These are phyloP conservation scores for Hycleus phaleratus DNA, from an alignment of 1,140 invertebrate genomes.

Conservation along the genomic window DNA sequence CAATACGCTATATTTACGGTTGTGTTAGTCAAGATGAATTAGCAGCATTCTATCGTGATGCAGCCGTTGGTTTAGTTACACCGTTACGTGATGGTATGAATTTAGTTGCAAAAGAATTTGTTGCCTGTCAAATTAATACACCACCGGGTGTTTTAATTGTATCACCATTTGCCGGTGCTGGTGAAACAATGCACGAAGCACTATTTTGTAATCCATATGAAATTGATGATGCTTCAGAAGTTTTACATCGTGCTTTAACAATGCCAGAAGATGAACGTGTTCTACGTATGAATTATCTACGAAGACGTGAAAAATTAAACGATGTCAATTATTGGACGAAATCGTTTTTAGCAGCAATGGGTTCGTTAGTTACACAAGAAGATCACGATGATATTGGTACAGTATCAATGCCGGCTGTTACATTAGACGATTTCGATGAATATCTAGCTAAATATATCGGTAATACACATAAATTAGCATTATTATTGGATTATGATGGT, in stretches of 20 bases:
- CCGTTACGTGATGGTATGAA: slow-evolving; percentile 89
- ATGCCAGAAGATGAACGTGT: slow-evolving; percentile 86
- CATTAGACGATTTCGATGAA: slow-evolving; percentile 80
- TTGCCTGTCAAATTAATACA: slow-evolving; percentile 82
- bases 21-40: slow-evolving; percentile 79
- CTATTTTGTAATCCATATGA: slow-evolving; percentile 87
- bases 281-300: slow-evolving; percentile 76
- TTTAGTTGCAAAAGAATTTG: slow-evolving; percentile 87
- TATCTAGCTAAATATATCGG: slow-evolving; percentile 82
- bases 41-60: slow-evolving; percentile 77
- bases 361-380: slow-evolving; percentile 57
- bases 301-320: slow-evolving; percentile 69
- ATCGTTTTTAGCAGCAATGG: slow-evolving; percentile 79
- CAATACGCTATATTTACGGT: slow-evolving; percentile 78
- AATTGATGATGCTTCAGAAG: slow-evolving; percentile 76
- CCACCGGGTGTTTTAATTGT: slow-evolving; percentile 82
- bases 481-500: slow-evolving; percentile 84
- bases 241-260: slow-evolving; percentile 74
- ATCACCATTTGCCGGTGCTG: slow-evolving; percentile 83
- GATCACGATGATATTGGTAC: slow-evolving; percentile 71
- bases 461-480: slow-evolving; percentile 72
- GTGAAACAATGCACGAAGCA: slow-evolving; percentile 82
- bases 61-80: slow-evolving; percentile 78
- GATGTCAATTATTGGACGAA: slow-evolving; percentile 88
- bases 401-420: slow-evolving; percentile 75